Evolutionary conservation across 2,113 vertebrate species (phyloP).

Genomic region (Melospiza georgiana): DNA sequence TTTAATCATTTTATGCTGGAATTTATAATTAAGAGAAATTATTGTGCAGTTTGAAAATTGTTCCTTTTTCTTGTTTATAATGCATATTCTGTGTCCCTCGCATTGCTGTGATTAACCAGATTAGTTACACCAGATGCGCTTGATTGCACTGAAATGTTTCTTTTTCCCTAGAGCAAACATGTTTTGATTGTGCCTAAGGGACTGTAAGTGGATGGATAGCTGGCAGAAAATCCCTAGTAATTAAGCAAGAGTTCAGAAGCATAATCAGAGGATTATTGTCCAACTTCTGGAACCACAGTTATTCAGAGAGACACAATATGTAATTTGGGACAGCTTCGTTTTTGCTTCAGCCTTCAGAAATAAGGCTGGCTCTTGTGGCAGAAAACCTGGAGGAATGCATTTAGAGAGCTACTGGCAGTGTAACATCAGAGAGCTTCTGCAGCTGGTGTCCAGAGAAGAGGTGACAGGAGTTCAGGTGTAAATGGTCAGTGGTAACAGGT

Average conservation of each 20-base stretch:
- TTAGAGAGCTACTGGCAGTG: conserved; percentile 37
- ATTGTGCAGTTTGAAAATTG: conserved; percentile 59
- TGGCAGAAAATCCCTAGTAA: conserved; percentile 63
- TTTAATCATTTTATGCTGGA: conserved; percentile 62
- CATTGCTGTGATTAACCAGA: conserved; percentile 75
- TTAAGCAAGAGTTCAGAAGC: conserved; percentile 62
- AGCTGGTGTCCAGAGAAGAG: not conserved
- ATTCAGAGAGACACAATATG: conserved; percentile 10
- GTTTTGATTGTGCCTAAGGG: conserved; percentile 75
- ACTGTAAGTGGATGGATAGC: conserved; percentile 67
- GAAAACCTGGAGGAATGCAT: conserved; percentile 38
- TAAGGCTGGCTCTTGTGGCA: conserved; percentile 14
- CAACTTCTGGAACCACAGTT: conserved; percentile 44
- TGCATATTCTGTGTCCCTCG: conserved; percentile 69
- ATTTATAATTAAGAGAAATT: conserved; percentile 58
- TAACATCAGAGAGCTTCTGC: conserved; percentile 41
- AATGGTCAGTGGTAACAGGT: conserved; percentile 1
- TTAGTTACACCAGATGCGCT: conserved; percentile 71
- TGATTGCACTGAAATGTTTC: conserved; percentile 78
- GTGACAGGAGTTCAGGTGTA: conserved; percentile 29
- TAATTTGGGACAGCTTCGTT: conserved; percentile 40
- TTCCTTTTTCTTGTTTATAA: conserved; percentile 68
- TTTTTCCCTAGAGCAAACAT: conserved; percentile 74
- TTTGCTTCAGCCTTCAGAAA: conserved; percentile 39
- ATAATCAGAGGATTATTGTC: conserved; percentile 63